Evolutionary conservation across 2,113 vertebrate genomes (phyloP).

Genomic region (Loxodonta africana): DNA sequence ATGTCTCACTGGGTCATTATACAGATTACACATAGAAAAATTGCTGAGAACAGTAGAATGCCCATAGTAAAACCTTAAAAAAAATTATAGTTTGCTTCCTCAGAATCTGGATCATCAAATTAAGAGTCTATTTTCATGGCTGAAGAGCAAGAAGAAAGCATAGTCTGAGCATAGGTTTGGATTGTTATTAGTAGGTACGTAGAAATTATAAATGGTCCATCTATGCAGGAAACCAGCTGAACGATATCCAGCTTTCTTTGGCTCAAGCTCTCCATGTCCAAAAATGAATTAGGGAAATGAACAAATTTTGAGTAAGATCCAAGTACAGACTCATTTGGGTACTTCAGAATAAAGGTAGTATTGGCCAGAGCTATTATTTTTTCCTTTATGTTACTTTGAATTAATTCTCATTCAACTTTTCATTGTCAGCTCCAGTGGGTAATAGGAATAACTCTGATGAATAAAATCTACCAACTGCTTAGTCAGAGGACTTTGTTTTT

Average conservation of each 20-base stretch:
- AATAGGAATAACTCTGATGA: background rate
- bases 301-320: background rate
- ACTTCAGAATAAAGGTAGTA: background rate
- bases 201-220: background rate
- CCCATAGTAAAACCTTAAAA: background rate
- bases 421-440: background rate
- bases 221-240: background rate
- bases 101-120: background rate
- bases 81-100: background rate
- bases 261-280: background rate
- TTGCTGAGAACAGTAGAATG: background rate
- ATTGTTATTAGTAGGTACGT: background rate
- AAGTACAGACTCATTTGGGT: background rate
- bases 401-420: background rate
- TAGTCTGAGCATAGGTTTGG: background rate
- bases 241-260: background rate
- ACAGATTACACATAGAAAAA: background rate
- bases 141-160: background rate
- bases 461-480: background rate
- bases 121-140: background rate
- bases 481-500: background rate
- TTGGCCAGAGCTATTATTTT: background rate
- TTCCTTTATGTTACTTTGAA: background rate
- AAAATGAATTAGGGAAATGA: constrained; percentile 15
- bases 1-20: background rate